Evolutionary conservation across 2,797 vertebrate genomes (phyloP).

Genomic region (Amniataba percoides): DNA sequence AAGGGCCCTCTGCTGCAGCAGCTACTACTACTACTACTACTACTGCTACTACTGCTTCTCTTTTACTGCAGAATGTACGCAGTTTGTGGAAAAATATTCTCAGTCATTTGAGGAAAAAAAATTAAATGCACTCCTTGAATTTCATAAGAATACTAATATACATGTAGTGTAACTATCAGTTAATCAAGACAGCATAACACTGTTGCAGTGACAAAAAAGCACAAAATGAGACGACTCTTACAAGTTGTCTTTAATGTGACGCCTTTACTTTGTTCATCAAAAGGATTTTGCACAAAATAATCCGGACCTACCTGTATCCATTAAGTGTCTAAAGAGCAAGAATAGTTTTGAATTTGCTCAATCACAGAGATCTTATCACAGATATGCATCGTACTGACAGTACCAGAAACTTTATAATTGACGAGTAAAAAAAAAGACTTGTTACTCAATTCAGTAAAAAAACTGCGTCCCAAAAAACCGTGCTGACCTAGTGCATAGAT

Average conservation of each 20-base stretch:
- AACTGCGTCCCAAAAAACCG: slow-evolving; percentile 7
- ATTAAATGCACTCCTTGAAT: background rate
- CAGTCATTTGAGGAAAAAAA: background rate
- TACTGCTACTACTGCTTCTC: background rate
- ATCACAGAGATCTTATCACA: too few relatives aligned
- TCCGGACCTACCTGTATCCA: too few relatives aligned
- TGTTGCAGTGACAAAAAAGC: background rate
- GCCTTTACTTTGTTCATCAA: background rate
- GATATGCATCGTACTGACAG: background rate
- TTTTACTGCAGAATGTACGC: background rate
- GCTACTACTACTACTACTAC: too few relatives aligned
- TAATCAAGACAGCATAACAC: background rate
- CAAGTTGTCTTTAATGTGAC: background rate
- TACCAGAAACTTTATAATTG: background rate
- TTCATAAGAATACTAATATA: background rate
- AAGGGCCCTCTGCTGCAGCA: too few relatives aligned
- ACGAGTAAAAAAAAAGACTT: background rate
- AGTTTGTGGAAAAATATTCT: background rate
- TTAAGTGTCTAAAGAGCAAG: background rate
- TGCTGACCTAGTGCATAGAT: slow-evolving; percentile 10
- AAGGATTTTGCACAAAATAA: background rate
- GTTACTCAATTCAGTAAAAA: background rate
- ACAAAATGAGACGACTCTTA: background rate
- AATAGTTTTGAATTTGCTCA: background rate
- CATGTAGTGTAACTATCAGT: background rate